Percentiles rank a stretch among this genome's conserved stretches.
Evolutionary conservation across 2,888 invertebrate species (phyloP).

Genomic region (Seira ritae): DNA sequence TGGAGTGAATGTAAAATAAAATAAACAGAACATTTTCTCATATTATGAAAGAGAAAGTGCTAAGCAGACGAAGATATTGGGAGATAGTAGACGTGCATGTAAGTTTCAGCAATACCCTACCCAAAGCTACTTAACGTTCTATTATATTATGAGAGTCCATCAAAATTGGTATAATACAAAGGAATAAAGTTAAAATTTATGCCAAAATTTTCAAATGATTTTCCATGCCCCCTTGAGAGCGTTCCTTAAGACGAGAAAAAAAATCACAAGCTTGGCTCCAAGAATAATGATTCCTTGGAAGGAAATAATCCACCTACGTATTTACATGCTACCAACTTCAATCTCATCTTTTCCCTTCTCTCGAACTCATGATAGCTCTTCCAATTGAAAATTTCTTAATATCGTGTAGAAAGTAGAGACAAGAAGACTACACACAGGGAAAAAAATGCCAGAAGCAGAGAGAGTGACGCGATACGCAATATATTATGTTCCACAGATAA

Average conservation of each 20-base stretch:
- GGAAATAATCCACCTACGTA: too few species aligned
- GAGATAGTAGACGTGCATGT: background rate
- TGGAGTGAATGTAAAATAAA: background rate
- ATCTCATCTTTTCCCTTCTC: background rate
- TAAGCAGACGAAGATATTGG: background rate
- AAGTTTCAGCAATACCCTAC: too few species aligned
- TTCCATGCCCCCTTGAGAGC: constrained; percentile 41
- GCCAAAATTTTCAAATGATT: constrained; percentile 45
- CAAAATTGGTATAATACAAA: too few species aligned
- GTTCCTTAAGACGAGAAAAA: background rate
- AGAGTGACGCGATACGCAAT: background rate
- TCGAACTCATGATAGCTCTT: too few species aligned
- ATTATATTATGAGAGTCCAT: too few species aligned
- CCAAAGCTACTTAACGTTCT: too few species aligned
- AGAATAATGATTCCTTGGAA: too few species aligned
- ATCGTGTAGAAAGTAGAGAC: background rate
- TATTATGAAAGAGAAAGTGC: background rate
- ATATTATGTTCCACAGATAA: constrained; percentile 8
- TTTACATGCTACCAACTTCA: background rate
- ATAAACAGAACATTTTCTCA: background rate
- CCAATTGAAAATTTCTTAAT: constrained; percentile 8
- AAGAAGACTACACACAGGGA: too few species aligned
- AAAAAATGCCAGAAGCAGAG: constrained; percentile 5
- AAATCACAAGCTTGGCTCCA: too few species aligned
- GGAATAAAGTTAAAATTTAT: too few species aligned